Conservation (phyloP, 2,113 vertebrate genomes). For the Platycercus adscitus region DNA sequence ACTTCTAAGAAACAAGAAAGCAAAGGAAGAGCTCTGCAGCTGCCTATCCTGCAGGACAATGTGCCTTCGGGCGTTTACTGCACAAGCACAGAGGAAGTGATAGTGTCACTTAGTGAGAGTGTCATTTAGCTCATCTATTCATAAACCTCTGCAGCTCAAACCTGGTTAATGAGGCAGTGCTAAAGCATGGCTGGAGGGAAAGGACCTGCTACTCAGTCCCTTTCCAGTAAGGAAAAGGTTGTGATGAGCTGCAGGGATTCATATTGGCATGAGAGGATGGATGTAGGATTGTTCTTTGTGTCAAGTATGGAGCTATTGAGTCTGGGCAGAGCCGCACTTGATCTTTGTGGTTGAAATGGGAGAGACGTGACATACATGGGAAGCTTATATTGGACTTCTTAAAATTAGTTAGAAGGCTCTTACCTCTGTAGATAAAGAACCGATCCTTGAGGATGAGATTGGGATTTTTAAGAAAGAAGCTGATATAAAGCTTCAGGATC, state of each 20-base stretch:
- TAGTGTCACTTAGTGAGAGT: background rate
- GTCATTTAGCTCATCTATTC: background rate
- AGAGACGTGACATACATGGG: background rate
- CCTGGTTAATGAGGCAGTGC: background rate
- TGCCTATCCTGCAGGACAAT: fast-evolving
- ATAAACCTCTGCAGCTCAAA: background rate
- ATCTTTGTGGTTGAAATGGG: background rate
- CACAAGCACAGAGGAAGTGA: background rate
- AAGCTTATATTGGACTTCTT: background rate
- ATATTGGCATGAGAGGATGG: background rate
- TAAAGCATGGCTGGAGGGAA: background rate
- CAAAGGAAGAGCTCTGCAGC: background rate
- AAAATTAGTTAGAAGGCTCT: background rate
- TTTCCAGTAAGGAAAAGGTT: background rate
- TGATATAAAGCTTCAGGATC: background rate
- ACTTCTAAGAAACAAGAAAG: background rate
- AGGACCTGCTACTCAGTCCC: background rate
- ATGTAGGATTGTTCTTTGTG: background rate
- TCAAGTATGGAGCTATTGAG: background rate
- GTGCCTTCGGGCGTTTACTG: background rate
- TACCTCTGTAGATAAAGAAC: background rate
- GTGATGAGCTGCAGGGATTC: background rate
- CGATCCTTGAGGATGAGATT: background rate
- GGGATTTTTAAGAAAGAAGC: background rate
- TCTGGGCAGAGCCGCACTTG: background rate